Evolutionary conservation across 92 coral and sea anemone species (phyloP).

Genomic region (Zoanthus sociatus): DNA sequence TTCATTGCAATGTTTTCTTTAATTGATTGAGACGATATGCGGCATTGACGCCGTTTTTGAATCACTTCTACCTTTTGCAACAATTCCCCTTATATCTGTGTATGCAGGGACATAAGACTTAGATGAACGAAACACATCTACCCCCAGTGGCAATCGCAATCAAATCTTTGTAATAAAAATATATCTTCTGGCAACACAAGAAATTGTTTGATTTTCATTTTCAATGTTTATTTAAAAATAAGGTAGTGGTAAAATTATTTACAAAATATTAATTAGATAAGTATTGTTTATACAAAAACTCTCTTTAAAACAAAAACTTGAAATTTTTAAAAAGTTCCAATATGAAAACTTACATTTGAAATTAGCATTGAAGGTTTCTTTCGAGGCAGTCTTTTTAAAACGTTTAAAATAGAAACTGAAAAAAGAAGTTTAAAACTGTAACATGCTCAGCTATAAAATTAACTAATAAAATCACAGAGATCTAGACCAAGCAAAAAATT

Average conservation of each 20-base stretch:
- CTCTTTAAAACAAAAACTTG: neutral
- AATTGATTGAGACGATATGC: neutral
- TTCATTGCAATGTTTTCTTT: neutral
- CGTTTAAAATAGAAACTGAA: no score
- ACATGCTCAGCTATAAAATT: neutral
- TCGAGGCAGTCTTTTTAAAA: no score
- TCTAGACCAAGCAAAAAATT: neutral
- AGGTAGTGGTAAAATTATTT: neutral
- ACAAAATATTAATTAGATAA: neutral
- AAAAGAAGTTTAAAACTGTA: no score
- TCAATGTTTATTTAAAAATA: constrained; percentile 28
- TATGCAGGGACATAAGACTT: neutral
- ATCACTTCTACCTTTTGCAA: neutral
- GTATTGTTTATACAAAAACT: neutral
- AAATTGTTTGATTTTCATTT: constrained; percentile 27
- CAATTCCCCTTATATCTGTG: neutral
- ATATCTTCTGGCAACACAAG: neutral
- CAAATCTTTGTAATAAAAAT: constrained; percentile 1
- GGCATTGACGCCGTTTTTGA: neutral
- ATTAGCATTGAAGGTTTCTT: no score
- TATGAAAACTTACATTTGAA: no score
- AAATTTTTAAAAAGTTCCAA: neutral
- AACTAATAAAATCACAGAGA: neutral
- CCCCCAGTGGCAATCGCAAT: neutral
- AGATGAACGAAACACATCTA: neutral